These are phyloP conservation scores for Lissonota sp. DNA, from an alignment of 2,888 invertebrate species.

Conservation along the genomic window DNA sequence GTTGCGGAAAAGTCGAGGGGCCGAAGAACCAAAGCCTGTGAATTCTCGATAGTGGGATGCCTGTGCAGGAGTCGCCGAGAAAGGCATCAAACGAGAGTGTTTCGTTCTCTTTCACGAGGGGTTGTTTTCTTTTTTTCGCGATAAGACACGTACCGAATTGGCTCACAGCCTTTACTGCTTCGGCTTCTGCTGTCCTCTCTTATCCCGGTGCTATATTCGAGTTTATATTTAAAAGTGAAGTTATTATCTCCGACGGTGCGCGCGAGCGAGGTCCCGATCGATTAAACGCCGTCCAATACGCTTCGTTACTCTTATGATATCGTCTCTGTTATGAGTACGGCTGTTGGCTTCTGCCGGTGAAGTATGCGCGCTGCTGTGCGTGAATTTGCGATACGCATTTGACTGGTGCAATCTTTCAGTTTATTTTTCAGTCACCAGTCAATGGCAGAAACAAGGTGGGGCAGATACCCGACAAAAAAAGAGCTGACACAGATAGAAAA, in stretches of 20 bases:
- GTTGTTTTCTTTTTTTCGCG: constrained; percentile 46
- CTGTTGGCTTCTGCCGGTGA: constrained; percentile 1
- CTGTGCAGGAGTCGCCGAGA: constrained; percentile 18
- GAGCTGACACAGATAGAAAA: neutral
- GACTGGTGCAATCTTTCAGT: constrained; percentile 34
- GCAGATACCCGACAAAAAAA: constrained; percentile 8
- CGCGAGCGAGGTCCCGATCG: constrained; percentile 23
- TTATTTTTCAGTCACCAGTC: constrained; percentile 24
- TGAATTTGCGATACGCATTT: constrained; percentile 23
- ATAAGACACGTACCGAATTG: constrained; percentile 61
- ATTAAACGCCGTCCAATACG: constrained; percentile 18
- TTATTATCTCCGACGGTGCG: constrained; percentile 41
- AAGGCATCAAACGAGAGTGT: constrained; percentile 46
- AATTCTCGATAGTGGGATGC: constrained; percentile 21
- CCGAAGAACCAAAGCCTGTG: constrained; percentile 14
- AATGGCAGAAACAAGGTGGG: constrained; percentile 19
- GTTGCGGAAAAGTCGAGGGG: neutral
- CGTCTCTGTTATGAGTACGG: constrained; percentile 10
- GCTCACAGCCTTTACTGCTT: constrained; percentile 22
- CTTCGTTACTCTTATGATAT: constrained; percentile 30
- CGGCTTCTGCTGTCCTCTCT: constrained; percentile 10
- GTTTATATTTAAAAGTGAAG: constrained; percentile 46
- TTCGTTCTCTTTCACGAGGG: constrained; percentile 35
- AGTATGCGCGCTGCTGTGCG: constrained; percentile 8
- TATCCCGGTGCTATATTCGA: neutral